Evolutionary conservation across 2,797 vertebrate species (phyloP).

Genomic region (Chelonia mydas): DNA sequence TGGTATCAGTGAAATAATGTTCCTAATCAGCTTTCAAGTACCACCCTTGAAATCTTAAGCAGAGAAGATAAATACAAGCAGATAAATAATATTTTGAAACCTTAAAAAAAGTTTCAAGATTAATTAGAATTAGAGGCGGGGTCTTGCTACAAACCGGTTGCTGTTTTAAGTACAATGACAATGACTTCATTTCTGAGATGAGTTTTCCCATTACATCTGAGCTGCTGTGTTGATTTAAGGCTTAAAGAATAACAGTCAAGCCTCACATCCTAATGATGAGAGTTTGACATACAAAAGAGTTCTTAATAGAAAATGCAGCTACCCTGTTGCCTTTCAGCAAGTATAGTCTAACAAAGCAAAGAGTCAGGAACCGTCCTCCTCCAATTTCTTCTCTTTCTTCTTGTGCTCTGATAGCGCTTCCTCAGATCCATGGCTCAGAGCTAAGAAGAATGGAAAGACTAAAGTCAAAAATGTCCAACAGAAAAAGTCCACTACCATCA

Average conservation of each 20-base stretch:
- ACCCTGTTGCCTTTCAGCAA: not conserved
- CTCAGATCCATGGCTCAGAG: not conserved
- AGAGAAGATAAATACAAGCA: constrained; percentile 29
- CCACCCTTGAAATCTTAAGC: constrained; percentile 55
- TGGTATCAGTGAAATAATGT: constrained; percentile 26
- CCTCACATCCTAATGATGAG: constrained; percentile 63
- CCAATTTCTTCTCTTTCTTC: not conserved
- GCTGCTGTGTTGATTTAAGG: constrained; percentile 68
- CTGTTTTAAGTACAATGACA: constrained; percentile 75
- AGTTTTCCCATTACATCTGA: constrained; percentile 76
- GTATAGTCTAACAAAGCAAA: constrained; percentile 36
- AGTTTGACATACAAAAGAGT: constrained; percentile 66
- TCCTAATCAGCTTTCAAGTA: constrained; percentile 53
- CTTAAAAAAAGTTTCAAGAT: constrained; percentile 74
- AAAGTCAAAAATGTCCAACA: not conserved
- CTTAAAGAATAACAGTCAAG: constrained; percentile 72
- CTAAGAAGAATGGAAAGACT: not conserved
- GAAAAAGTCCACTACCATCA: not conserved
- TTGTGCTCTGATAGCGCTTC: not conserved
- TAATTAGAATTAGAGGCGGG: constrained; percentile 65
- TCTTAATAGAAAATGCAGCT: constrained; percentile 54
- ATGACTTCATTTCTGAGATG: constrained; percentile 66
- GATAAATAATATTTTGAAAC: constrained; percentile 69
- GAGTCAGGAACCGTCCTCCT: not conserved
- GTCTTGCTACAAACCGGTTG: constrained; percentile 51